phyloP scores from a whole-genome alignment of 1,140 invertebrate genomes.

The Drosophila melanogaster region Release_6_plus_ISO1_MT NC_004354.4:19016001-19016500 shows the following conservation, averaged over 20 bases:
- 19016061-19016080: background rate
- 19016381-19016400: background rate
- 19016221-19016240: constrained; percentile 18
- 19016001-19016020: no score
- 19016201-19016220: constrained; percentile 20
- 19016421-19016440: constrained; percentile 34
- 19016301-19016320: constrained; percentile 31
- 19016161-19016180: no score
- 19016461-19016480: constrained; percentile 69
- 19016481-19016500: constrained; percentile 53
- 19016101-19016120: no score
- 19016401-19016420: constrained; percentile 2
- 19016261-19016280: constrained; percentile 24
- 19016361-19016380: background rate
- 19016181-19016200: constrained; percentile 21
- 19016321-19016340: constrained; percentile 33
- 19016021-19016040: background rate
- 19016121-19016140: background rate
- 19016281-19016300: constrained; percentile 41
- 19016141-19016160: background rate
- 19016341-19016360: background rate
- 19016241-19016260: constrained; percentile 13
- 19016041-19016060: no score
- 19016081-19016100: background rate
- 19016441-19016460: constrained; percentile 51